phyloP scores from a whole-genome alignment of 2,888 invertebrate genomes.

The Nymphalis polychloros region DNA sequence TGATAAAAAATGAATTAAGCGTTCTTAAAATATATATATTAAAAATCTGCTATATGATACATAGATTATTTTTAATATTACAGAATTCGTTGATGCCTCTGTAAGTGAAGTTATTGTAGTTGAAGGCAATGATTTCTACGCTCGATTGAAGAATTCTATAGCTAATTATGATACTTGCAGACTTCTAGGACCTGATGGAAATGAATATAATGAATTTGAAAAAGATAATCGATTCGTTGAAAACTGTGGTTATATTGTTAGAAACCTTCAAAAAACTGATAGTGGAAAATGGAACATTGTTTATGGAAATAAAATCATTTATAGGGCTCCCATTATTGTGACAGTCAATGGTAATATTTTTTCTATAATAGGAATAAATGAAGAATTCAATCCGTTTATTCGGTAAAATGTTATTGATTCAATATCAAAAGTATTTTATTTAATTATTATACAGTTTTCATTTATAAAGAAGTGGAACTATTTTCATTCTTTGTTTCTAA shows the following conservation, averaged over 20 bases:
- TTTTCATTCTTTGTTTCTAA: too few species aligned
- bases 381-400: background rate
- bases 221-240: conserved; percentile 44
- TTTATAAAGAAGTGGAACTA: background rate
- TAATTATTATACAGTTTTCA: background rate
- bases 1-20: conserved; percentile 32
- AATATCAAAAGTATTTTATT: background rate
- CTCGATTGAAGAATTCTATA: conserved; percentile 53
- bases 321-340: conserved; percentile 53
- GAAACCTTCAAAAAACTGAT: conserved; percentile 43
- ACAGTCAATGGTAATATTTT: conserved; percentile 54
- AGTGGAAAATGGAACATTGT: conserved; percentile 60
- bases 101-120: conserved; percentile 47
- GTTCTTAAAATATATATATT: conserved; percentile 12
- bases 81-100: conserved; percentile 55
- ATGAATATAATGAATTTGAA: conserved; percentile 38
- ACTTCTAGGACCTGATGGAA: conserved; percentile 49
- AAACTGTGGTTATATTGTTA: conserved; percentile 57
- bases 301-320: conserved; percentile 53
- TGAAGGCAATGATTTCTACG: conserved; percentile 56
- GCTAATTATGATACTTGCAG: conserved; percentile 53
- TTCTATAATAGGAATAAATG: background rate
- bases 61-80: conserved; percentile 39
- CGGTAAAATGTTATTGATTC: background rate
- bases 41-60: background rate